Evolutionary conservation across 1,140 invertebrate species (phyloP), one percentile per base, ranked within the genome.

Genomic region (Brachionus rubens): DNA sequence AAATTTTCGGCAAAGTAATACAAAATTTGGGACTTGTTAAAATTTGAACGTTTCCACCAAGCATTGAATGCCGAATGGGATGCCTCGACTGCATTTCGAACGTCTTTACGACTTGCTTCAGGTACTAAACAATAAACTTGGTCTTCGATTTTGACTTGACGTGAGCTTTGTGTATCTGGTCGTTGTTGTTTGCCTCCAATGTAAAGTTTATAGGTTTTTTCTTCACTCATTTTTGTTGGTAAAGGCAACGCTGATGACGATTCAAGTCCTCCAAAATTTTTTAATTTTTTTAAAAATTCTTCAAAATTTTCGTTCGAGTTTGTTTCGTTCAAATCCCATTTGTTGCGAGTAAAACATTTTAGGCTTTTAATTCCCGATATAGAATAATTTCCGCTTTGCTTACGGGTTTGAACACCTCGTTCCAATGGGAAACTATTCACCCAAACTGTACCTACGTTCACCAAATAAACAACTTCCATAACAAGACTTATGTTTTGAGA

Each of bases 371-470:
- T 82, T 9, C 85, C 83, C 6, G 83, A 83, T 79, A 81, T 81
- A 54, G 81, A 78, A 7, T 82, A 83, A 78, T 80, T 84, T 12
- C 88, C 87, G 81, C 86, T 87, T 76, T 84, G 82, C 80, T 86
- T 86, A 59, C 83, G 82, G 10, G 86, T 86, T 33, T 86, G 85
- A 81, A 87, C 85, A 6, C 86, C 82, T 28, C 85, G 80, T 24
- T 85, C 84, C 28, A 87, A 84, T 81, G 86, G 85, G 81, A 87
- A 85, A 72, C 81, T 81, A 80, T 89, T 89, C 28, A 89, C 82
- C 88, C 88, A 89, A 33, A 89, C 83, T 68, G 85, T 85, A 9
- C 85, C 83, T n/a, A 85, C 86, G 79, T 86, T 84, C 30, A 89
- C 80, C 79, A 83, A 82, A 59, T 82, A 78, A 16, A 86, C 85